These are phyloP conservation scores for Lasaia peninsularis DNA, from an alignment of 1,140 invertebrate species.

Conservation along the genomic window DNA sequence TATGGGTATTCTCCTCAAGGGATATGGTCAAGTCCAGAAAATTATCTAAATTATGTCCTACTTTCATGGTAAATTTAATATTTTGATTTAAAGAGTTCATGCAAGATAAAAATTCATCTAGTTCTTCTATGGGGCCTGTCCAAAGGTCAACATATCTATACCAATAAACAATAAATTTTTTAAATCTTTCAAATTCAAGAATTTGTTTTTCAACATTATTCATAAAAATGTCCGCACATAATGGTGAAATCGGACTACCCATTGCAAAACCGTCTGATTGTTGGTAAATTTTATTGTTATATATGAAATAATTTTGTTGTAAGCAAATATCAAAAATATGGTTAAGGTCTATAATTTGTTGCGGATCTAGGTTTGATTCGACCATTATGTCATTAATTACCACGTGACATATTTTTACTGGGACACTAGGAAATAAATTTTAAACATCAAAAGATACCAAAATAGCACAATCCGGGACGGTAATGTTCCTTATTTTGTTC, in stretches of 20 bases:
- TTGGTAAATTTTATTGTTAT: not conserved
- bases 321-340: not conserved
- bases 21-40: too few relatives aligned
- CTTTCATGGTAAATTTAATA: too few relatives aligned
- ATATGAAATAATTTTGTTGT: not conserved
- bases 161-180: not conserved
- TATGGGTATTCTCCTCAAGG: too few relatives aligned
- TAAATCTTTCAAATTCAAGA: not conserved
- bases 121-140: too few relatives aligned
- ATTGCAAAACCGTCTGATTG: not conserved
- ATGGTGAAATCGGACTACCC: not conserved
- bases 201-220: too few relatives aligned
- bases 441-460: not conserved
- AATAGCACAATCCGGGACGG: too few relatives aligned
- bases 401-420: not conserved
- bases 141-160: not conserved
- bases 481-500: not conserved
- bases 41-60: too few relatives aligned
- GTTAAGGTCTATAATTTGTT: not conserved
- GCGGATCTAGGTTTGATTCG: not conserved
- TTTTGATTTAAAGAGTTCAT: too few relatives aligned
- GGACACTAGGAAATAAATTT: not conserved
- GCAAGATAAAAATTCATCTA: too few relatives aligned
- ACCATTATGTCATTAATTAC: not conserved
- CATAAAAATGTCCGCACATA: not conserved